Percentiles rank a stretch among this genome's conserved stretches.
Evolutionary conservation across 1,140 invertebrate genomes (phyloP).

Genomic region (Drosophila bocqueti): DNA sequence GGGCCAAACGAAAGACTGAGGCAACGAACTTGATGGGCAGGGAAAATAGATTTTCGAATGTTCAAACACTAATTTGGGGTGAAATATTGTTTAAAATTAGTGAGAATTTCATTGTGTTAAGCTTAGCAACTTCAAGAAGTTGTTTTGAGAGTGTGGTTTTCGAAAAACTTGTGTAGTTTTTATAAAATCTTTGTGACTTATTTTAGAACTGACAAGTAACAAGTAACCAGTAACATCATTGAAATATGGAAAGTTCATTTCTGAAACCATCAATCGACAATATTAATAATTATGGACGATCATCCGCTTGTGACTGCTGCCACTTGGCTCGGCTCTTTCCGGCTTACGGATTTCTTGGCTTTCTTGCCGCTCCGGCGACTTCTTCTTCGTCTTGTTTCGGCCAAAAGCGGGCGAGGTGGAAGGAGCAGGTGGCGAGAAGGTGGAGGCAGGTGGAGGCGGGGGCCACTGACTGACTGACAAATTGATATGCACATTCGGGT

Average conservation of each 20-base stretch:
- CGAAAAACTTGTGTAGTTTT: not conserved
- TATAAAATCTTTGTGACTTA: not conserved
- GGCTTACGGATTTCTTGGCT: constrained; percentile 40
- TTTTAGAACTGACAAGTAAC: not conserved
- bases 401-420: constrained; percentile 10
- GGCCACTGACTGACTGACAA: constrained; percentile 22
- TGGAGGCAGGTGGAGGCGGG: not conserved
- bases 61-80: not conserved
- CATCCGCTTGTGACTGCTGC: constrained; percentile 28
- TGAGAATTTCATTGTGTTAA: not conserved
- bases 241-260: constrained; percentile 14
- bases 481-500: constrained; percentile 52
- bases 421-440: not conserved
- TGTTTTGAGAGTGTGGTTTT: not conserved
- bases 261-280: not conserved
- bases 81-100: not conserved
- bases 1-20: constrained; percentile 61
- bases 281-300: constrained; percentile 16
- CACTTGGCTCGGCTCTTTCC: constrained; percentile 33
- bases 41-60: not conserved
- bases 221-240: not conserved
- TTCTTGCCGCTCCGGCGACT: constrained; percentile 17
- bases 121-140: too few relatives aligned
- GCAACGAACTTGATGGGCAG: constrained; percentile 57
- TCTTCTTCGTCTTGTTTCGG: constrained; percentile 22